Percentiles rank a stretch among this genome's conserved stretches.
Conservation (phyloP, 2,888 invertebrate genomes). For the Amaurobius ferox region DNA sequence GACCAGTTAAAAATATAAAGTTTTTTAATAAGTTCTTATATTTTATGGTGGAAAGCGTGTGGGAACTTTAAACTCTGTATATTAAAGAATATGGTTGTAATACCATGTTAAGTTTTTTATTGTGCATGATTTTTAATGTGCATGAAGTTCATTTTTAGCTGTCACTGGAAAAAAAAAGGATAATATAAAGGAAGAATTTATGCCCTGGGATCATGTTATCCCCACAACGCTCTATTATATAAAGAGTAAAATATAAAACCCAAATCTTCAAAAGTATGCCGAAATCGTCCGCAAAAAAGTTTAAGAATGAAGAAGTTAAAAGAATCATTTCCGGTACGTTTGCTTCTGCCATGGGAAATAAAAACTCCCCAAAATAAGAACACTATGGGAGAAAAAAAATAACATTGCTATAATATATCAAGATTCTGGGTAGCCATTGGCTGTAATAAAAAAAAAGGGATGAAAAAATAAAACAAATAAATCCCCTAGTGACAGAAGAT, state of each 20-base stretch:
- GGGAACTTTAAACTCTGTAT: no score
- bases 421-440: conserved; percentile 60
- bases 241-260: neutral
- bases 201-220: no score
- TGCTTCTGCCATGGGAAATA: conserved; percentile 46
- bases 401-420: conserved; percentile 72
- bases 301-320: conserved; percentile 72
- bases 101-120: no score
- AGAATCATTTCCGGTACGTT: conserved; percentile 67
- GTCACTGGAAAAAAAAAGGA: no score
- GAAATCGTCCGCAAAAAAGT: conserved; percentile 64
- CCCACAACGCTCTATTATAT: conserved; percentile 14
- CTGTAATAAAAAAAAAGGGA: neutral
- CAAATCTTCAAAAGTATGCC: conserved; percentile 68
- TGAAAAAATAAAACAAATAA: conserved; percentile 69
- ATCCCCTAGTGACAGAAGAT: conserved; percentile 73
- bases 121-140: no score
- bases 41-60: no score
- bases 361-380: neutral
- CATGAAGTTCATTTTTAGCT: no score
- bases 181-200: no score
- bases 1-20: no score
- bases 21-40: no score
- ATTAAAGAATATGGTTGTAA: no score
- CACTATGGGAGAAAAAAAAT: conserved; percentile 43